Evolutionary conservation across 2,888 invertebrate species (phyloP).

Genomic region (Erebia epiphron): DNA sequence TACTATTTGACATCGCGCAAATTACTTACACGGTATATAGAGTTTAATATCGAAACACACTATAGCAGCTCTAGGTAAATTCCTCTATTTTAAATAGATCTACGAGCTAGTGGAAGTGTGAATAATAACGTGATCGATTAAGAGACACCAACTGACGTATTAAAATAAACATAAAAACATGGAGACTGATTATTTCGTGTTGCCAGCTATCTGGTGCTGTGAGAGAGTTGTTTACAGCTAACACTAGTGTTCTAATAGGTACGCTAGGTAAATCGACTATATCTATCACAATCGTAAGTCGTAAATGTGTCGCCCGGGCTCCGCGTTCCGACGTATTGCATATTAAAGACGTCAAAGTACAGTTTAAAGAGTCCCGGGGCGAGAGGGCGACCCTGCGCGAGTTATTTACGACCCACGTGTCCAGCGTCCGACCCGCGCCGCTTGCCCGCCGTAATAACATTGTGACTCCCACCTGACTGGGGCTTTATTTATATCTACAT

Average conservation of each 20-base stretch:
- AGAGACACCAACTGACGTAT: no score
- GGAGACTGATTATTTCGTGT: no score
- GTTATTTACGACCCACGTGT: not conserved
- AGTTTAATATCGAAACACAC: not conserved
- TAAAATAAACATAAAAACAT: no score
- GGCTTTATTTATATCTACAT: not conserved
- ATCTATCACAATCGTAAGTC: not conserved
- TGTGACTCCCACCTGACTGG: not conserved
- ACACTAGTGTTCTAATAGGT: no score
- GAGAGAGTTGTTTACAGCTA: no score
- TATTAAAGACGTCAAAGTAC: not conserved
- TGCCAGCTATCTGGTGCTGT: no score
- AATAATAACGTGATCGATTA: no score
- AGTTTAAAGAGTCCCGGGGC: conserved; percentile 2
- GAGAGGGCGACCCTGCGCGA: not conserved
- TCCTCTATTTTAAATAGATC: no score
- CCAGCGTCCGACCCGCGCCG: not conserved
- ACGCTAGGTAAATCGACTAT: no score
- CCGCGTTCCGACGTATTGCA: not conserved
- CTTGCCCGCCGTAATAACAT: no score
- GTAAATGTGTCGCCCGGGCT: not conserved
- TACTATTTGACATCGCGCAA: not conserved
- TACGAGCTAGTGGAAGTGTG: no score
- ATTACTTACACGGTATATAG: not conserved
- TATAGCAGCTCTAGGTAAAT: not conserved